Conservation (phyloP, 1,140 invertebrate genomes). For the Drosophila eugracilis region DNA sequence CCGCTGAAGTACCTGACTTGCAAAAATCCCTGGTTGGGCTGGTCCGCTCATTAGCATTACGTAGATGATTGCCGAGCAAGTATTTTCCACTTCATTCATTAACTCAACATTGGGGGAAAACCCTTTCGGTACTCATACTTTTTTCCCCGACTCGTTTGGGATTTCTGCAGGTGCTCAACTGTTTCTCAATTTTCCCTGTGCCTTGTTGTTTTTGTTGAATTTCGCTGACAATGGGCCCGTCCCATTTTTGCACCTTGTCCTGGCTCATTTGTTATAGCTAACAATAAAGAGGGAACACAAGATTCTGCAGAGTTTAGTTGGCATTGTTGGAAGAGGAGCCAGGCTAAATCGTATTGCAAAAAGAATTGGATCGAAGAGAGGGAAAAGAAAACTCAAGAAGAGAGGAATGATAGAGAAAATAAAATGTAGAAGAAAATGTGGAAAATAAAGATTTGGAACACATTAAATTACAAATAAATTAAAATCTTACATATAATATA, state of each 20-base stretch:
- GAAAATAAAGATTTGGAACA: too few species aligned
- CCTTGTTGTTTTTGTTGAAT: constrained; percentile 24
- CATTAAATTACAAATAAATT: too few species aligned
- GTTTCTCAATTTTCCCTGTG: constrained; percentile 8
- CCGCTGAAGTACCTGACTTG: constrained; percentile 55
- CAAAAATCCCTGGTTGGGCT: constrained; percentile 38
- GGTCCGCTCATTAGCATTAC: constrained; percentile 74
- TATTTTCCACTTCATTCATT: constrained; percentile 64
- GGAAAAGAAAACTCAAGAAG: too few species aligned
- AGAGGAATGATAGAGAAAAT: neutral
- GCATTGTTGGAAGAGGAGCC: constrained; percentile 45
- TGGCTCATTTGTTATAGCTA: constrained; percentile 40
- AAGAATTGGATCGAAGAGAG: constrained; percentile 7
- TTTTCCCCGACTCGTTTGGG: constrained; percentile 26
- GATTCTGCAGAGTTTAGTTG: constrained; percentile 7
- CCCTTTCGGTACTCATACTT: constrained; percentile 37
- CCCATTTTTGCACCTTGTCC: constrained; percentile 84
- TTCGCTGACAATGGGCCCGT: constrained; percentile 65
- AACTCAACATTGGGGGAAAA: constrained; percentile 49
- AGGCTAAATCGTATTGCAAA: constrained; percentile 8
- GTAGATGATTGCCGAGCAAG: constrained; percentile 31
- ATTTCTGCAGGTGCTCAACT: constrained; percentile 65
- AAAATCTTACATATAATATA: too few species aligned
- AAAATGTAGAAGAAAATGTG: neutral
- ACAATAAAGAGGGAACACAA: constrained; percentile 45